These are phyloP conservation scores for Meleagris gallopavo DNA, from an alignment of 2,113 vertebrate genomes.

Conservation along the genomic window DNA sequence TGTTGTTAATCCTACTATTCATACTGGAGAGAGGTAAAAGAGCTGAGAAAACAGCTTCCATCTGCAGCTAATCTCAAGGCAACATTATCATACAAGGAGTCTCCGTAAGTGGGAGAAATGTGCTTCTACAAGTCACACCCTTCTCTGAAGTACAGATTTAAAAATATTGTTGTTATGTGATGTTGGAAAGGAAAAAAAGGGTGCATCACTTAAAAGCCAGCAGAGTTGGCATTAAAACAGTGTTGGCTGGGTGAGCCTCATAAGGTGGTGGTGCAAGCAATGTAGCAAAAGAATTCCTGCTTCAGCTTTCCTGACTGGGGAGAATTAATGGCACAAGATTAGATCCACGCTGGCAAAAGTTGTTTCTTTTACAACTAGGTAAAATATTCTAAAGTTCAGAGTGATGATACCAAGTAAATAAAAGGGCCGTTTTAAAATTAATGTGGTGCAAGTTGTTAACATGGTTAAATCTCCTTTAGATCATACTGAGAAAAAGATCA, in stretches of 20 bases:
- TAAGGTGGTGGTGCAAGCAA: background rate
- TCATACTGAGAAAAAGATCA: background rate
- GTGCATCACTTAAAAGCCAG: background rate
- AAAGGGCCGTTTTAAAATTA: background rate
- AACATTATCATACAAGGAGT: background rate
- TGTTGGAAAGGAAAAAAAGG: background rate
- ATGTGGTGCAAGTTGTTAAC: background rate
- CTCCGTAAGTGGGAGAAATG: background rate
- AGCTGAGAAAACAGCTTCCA: background rate
- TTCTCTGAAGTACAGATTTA: background rate
- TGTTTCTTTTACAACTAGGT: background rate
- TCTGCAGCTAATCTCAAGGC: background rate
- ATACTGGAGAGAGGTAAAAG: background rate
- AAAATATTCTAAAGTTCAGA: background rate
- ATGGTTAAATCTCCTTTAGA: background rate
- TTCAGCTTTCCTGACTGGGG: background rate
- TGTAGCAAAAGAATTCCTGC: background rate
- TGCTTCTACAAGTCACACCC: background rate
- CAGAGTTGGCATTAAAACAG: background rate
- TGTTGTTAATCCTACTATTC: background rate
- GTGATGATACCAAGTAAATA: background rate
- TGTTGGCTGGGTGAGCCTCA: fast-evolving
- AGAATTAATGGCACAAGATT: background rate
- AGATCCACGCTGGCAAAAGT: background rate
- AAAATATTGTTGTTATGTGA: background rate